Base-by-base conservation (phyloP, 1,140 invertebrate species). In the Sesamia nonagrioides region DNA sequence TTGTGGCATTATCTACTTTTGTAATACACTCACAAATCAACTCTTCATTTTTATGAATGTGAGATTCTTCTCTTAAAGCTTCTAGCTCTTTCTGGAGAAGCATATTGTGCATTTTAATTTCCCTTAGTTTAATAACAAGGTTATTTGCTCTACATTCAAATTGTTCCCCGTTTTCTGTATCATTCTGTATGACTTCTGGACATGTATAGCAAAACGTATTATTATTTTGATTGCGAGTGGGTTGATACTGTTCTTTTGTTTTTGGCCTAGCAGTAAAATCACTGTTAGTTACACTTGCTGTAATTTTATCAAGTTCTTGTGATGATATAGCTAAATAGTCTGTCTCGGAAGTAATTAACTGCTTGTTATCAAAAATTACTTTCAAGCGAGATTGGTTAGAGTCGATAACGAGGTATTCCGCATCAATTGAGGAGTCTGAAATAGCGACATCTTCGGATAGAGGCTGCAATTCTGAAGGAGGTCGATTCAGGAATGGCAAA, bases 71-170 rank as follows among this genome's bases (percentile, higher is more conserved):
- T 88, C 84, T 91, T 54, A 93, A 75, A 33, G 72, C 27, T 17
- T 66, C 45, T 7, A 94, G 77, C 63, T 94, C 90, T 27, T 84
- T 88, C 37, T 87, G 87, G 18, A 94, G 77, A 33, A 87, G 63
- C 6, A 84, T 60, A 76, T 94, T 94, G 81, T 93, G 87, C 13
- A 85, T 83, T 85, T 94, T 94, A n/a, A 94, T 89, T 66, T 93
- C 89, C 77, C 92, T 82, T 27, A 94, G 74, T 81, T 92, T 93
- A 9, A 79, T 79, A 18, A 93, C 80, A 8, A 94, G 81, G 72
- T 91, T 93, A 45, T 86, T 86, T 1, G 87, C 86, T 85, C 90
- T 86, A 9, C 68, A 72, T 76, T 88, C 81, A 73, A 80, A 85
- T n/a, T 85, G 74, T 8, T 88, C 80, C 35, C 77, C 27, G 61